phyloP scores from a whole-genome alignment of 2,888 invertebrate genomes.

The Drosophila vallismaia region DNA sequence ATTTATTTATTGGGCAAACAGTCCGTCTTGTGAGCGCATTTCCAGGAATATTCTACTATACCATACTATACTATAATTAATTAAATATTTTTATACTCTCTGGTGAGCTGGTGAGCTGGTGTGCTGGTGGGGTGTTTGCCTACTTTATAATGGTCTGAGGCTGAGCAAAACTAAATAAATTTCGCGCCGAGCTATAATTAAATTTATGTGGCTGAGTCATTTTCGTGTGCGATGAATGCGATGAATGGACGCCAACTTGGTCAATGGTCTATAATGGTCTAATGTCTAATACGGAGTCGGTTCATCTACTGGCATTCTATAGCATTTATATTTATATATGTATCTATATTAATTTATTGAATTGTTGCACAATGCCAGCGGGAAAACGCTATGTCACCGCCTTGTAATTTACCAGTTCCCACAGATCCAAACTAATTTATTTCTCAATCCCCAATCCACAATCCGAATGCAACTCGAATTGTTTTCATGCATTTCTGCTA shows the following conservation, averaged over 20 bases:
- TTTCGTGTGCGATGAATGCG: slow-evolving; percentile 49
- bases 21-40: slow-evolving; percentile 28
- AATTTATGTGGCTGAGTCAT: slow-evolving; percentile 72
- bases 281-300: slow-evolving; percentile 38
- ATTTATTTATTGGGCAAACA: slow-evolving; percentile 21
- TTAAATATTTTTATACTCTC: slow-evolving; percentile 61
- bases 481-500: slow-evolving; percentile 19
- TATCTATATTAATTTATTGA: slow-evolving; percentile 33
- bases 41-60: slow-evolving; percentile 46
- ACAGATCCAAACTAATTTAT: slow-evolving; percentile 27
- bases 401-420: slow-evolving; percentile 57
- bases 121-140: slow-evolving; percentile 40
- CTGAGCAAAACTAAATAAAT: slow-evolving; percentile 72
- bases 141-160: slow-evolving; percentile 69
- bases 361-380: slow-evolving; percentile 52
- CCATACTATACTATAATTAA: slow-evolving; percentile 59
- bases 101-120: background rate
- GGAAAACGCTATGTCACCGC: slow-evolving; percentile 60
- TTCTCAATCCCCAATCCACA: background rate
- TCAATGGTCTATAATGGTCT: slow-evolving; percentile 56
- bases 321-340: slow-evolving; percentile 18
- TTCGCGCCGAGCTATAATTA: slow-evolving; percentile 74
- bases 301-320: slow-evolving; percentile 47
- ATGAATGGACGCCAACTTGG: slow-evolving; percentile 66
- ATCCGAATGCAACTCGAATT: slow-evolving; percentile 39